These are phyloP conservation scores for Ictidomys tridecemlineatus DNA, from an alignment of 2,113 vertebrate genomes.

Conservation along the genomic window DNA sequence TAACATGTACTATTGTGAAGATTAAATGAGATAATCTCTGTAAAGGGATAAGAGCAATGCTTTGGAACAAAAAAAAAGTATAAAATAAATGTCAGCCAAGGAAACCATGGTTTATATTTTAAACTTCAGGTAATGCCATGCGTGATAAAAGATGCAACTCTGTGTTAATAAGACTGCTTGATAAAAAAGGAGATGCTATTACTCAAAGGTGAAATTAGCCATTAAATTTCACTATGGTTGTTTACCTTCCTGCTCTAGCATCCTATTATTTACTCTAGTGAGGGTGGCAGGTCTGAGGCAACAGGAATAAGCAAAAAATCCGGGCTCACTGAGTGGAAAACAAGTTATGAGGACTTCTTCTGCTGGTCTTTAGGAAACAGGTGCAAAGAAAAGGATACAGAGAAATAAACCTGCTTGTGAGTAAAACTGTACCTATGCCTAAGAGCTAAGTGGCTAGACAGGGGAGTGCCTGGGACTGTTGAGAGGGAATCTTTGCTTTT, in stretches of 20 bases:
- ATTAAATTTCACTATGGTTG: background rate
- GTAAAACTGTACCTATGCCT: background rate
- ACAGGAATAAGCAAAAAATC: background rate
- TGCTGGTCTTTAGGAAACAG: background rate
- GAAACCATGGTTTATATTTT: conserved; percentile 3
- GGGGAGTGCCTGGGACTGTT: fast-evolving
- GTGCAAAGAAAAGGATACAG: background rate
- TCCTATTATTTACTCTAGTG: background rate
- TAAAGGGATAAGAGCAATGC: background rate
- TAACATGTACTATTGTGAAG: background rate
- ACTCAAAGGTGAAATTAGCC: background rate
- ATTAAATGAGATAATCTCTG: background rate
- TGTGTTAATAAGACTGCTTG: background rate
- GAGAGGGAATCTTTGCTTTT: background rate
- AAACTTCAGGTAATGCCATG: background rate
- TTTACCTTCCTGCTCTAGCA: background rate
- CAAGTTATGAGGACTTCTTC: background rate
- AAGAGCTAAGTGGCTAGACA: background rate
- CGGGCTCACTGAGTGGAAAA: background rate
- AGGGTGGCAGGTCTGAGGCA: background rate
- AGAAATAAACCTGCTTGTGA: background rate
- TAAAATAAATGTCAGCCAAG: conserved; percentile 4
- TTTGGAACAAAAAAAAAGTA: background rate
- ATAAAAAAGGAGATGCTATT: background rate
- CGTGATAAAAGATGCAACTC: background rate